Evolutionary conservation across 2,113 vertebrate genomes (phyloP).

Genomic region (Donacobius atricapilla): DNA sequence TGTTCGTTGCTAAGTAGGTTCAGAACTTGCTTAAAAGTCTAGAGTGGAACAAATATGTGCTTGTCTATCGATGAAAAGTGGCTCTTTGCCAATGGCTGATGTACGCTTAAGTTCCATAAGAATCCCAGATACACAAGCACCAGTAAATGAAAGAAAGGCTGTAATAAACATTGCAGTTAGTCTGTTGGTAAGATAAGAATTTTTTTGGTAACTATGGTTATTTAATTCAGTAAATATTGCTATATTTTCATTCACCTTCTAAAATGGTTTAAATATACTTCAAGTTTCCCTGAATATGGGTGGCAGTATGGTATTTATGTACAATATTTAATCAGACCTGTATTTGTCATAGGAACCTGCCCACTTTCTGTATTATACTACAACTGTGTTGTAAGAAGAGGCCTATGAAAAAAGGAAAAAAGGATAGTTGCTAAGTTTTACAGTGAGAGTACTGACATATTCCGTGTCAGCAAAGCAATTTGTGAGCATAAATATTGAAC

Average conservation of each 20-base stretch:
- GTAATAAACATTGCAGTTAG: background rate
- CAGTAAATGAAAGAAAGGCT: background rate
- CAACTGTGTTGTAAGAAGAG: background rate
- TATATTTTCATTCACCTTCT: background rate
- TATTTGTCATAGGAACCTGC: background rate
- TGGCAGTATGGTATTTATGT: background rate
- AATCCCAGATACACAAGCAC: background rate
- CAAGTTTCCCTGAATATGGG: background rate
- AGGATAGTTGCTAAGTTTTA: background rate
- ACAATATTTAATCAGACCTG: background rate
- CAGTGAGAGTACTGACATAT: background rate
- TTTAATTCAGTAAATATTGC: background rate
- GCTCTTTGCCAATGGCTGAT: background rate
- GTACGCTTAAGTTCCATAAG: background rate
- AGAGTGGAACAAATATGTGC: background rate
- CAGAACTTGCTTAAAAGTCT: background rate
- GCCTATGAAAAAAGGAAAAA: background rate
- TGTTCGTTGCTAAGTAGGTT: background rate
- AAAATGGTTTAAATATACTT: background rate
- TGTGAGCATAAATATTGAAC: background rate
- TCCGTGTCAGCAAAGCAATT: background rate
- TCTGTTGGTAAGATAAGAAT: background rate
- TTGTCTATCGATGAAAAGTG: background rate
- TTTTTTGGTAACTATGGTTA: background rate
- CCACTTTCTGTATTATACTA: background rate